Base-by-base conservation (phyloP, 2,113 vertebrate genomes). In the Ptilorrhoa leucosticta region DNA sequence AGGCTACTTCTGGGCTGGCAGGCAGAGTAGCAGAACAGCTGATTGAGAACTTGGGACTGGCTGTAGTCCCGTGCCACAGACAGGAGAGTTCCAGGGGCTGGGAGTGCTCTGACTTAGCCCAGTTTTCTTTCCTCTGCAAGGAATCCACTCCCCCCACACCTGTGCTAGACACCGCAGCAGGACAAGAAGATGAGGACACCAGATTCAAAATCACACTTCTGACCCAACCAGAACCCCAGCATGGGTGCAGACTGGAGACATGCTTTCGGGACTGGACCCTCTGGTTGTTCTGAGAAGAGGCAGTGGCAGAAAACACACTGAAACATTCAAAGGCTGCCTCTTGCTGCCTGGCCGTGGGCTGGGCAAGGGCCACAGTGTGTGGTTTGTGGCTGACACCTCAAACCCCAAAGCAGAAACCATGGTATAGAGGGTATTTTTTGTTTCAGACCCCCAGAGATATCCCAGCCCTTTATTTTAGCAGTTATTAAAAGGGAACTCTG, bases 301-400 rank as follows among this genome's bases (percentile, higher is more conserved):
- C 1, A 68, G 19, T 0, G 1, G 16, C 56, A 82, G 33, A 39
- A 85, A 47, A 47, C 11, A 66, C 23, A 30, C 0, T 31, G 54
- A 70, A 42, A 47, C 23, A 73, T 33, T n/a, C 24, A 44, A 51
- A 73, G 94, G 27, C 18, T 66, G 37, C 15, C 21, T 60, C 40
- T 37, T 35, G 21, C 44, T 79, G n/a, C 18, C 8, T 12, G 69
- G 40, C 53, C 44, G 27, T 0, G 2, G 26, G 27, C 45, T 58
- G 69, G 60, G 35, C 17, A 7, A 79, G 47, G 53, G 33, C 30
- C 61, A 31, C 0, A 0, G n/a, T 1, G 2, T 23, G 48, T 0
- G 5, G 24, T 42, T 73, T 45, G 64, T 31, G 56, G 45, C 37
- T 50, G 63, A 56, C 57, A 65, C 23, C 70, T 65, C 66, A 68